Evolutionary conservation across 2,888 invertebrate species (phyloP).

Genomic region (Erebia aethiops): DNA sequence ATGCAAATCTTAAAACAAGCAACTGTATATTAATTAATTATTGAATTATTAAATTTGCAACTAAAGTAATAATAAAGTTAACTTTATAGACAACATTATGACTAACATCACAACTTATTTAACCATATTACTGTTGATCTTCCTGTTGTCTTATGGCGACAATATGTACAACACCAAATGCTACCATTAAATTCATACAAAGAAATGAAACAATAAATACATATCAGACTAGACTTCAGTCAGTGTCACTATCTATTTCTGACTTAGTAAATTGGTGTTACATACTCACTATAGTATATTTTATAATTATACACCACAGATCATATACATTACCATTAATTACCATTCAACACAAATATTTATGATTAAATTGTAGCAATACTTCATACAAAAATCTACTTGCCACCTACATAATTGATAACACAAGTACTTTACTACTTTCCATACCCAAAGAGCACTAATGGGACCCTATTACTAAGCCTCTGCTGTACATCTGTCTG

Average conservation of each 20-base stretch:
- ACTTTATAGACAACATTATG: neutral
- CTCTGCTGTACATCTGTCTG: no score
- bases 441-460: no score
- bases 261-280: constrained; percentile 28
- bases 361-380: constrained; percentile 18
- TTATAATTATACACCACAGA: neutral
- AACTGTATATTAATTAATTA: neutral
- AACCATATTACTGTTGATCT: neutral
- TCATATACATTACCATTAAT: neutral
- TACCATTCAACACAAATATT: constrained; percentile 4
- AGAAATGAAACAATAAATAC: constrained; percentile 44
- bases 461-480: no score
- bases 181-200: constrained; percentile 26
- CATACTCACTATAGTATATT: constrained; percentile 8
- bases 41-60: neutral
- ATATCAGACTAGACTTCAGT: constrained; percentile 50
- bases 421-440: neutral
- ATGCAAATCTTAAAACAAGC: neutral
- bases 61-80: neutral
- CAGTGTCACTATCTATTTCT: constrained; percentile 31
- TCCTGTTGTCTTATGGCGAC: neutral
- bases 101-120: neutral
- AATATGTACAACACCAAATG: constrained; percentile 6
- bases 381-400: neutral
- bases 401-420: neutral